Base-by-base conservation (phyloP, 2,888 invertebrate species). In the Steinernema hermaphroditum region DNA sequence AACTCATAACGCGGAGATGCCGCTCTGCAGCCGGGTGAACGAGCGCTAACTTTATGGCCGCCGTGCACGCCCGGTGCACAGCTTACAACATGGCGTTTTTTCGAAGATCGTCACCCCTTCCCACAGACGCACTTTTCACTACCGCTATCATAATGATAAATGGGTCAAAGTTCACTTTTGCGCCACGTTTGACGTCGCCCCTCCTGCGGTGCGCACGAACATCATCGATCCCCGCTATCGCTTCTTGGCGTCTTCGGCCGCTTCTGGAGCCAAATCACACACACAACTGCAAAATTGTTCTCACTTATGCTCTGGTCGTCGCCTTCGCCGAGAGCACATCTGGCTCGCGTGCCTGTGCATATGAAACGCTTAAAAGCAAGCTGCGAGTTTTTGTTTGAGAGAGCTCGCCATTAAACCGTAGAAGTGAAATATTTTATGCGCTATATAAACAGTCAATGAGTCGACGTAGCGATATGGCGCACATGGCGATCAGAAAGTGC, bases 111-210 rank as follows among this genome's bases (percentile, higher is more conserved):
- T n/a, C n/a, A n/a, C n/a, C n/a, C 37, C 4, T 37, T 37, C 12
- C 37, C 37, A 37, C 37, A 37, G 37, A 37, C 37, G 37, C 12
- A 37, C 37, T 37, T 37, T 37, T 37, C 19, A 22, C 50, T 12
- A 1, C 19, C 50, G 50, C 24, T 50, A 19, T 24, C 22, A 50
- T n/a, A 12, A 22, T 32, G 62, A 62, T 62, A 62, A 62, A 62
- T 62, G 62, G 62, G 62, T 62, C 62, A 62, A 62, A 62, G 62
- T 62, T 62, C 62, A 62, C 62, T 62, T 32, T 62, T 8, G 37
- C 37, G 37, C 37, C 29, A 29, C 50, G 24, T 16, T 50, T 50
- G 24, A 19, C 37, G 37, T 37, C 37, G n/a, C n/a, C 37, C 12
- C 6, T 37, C 37, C 24, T 50, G 22, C 4, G 50, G 50, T 22